phyloP scores from a whole-genome alignment of 2,888 invertebrate genomes.

The Microctonus hyperodae region DNA sequence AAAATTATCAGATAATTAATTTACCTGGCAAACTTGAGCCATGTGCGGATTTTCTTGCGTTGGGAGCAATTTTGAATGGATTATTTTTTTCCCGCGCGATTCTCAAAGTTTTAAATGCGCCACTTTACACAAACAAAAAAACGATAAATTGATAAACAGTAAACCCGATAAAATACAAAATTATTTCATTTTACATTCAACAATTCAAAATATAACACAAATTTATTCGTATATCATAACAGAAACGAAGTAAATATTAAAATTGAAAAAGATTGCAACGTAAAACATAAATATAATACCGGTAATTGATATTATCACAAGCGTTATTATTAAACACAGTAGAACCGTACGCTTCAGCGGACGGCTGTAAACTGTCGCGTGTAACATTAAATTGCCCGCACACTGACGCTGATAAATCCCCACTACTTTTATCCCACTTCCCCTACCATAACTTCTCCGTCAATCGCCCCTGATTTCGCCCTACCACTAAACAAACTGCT shows the following conservation, averaged over 20 bases:
- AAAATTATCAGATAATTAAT: conserved; percentile 11
- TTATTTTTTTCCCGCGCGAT: conserved; percentile 22
- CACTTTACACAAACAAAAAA: conserved; percentile 6
- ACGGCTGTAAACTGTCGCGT: conserved; percentile 63
- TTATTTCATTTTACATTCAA: neutral
- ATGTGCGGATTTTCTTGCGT: conserved; percentile 47
- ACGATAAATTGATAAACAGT: neutral
- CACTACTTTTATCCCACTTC: conserved; percentile 38
- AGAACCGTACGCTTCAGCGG: conserved; percentile 53
- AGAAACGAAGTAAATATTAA: neutral
- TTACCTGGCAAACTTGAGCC: conserved; percentile 51
- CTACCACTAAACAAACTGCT: neutral
- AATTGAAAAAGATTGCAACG: too few relatives aligned
- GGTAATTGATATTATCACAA: neutral
- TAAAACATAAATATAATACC: neutral
- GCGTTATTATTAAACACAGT: neutral
- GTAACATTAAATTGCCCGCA: conserved; percentile 56
- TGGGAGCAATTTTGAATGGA: conserved; percentile 51
- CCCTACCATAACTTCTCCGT: conserved; percentile 15
- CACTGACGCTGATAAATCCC: conserved; percentile 48
- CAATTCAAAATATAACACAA: too few relatives aligned
- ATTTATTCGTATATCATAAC: too few relatives aligned
- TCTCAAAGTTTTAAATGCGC: conserved; percentile 32
- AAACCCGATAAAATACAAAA: neutral
- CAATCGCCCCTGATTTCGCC: conserved; percentile 28